Conservation (phyloP, 2,113 vertebrate species). For the human (Homo sapiens) region GRCh38 chr13:24004501-24005000, state of each 20-base stretch:
- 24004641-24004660: neutral
- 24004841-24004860: neutral
- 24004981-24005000: neutral
- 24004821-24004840: neutral
- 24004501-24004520: neutral
- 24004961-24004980: neutral
- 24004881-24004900: neutral
- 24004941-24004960: neutral
- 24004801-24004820: neutral
- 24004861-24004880: neutral
- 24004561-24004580: neutral
- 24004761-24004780: too few species aligned
- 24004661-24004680: neutral
- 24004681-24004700: neutral
- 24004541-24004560: neutral
- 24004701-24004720: neutral
- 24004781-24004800: neutral
- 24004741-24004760: neutral
- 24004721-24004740: neutral
- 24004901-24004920: neutral
- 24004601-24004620: neutral
- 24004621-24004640: neutral
- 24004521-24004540: neutral
- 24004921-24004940: neutral
- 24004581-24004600: neutral